Evolutionary conservation across 2,113 vertebrate genomes (phyloP), one percentile per base, ranked within the genome.

Genomic region (Pelmatolapia mariae): DNA sequence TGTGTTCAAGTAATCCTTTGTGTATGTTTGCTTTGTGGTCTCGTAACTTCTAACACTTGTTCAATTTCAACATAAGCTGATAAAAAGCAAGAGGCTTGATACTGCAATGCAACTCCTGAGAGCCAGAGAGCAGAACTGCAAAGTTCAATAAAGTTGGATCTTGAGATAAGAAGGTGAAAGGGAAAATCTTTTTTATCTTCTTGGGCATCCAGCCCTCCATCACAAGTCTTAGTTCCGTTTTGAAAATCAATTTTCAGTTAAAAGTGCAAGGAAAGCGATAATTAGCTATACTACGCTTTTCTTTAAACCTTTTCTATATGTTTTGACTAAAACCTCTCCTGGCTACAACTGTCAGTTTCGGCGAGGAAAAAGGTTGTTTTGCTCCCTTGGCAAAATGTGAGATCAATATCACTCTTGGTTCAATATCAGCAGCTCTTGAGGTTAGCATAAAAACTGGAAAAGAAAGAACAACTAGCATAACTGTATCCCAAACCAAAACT

Each of bases 1-100:
- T 86, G 57, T 7, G 18, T 85, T 45, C 80, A 78, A 54, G 5
- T 92, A 86, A 93, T 93, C 87, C 78, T 80, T 13, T 68, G 53
- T 54, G 36, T 57, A 54, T 82, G 78, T 87, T 84, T 89, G 80
- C 22, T 85, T 80, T 79, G 52, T 68, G 33, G 22, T 73, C n/a
- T 68, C 13, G 8, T 78, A 56, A 66, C 15, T 86, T 57, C 40
- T 11, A 80, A 76, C 54, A 89, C 63, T 66, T 90, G 82, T 89
- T 88, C 57, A 59, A 7, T 78, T 87, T 80, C 47, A 57, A 33
- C 43, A 31, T 19, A 38, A 78, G 81, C 22, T 13, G 29, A 52
- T 52, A 36, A 83, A 78, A 53, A 86, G 63, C 40, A 33, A 56
- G 26, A 86, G 56, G 22, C 59, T 59, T 85, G 73, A 90, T 89